Evolutionary conservation across 2,113 vertebrate species (phyloP).

Genomic region (Prochilodus magdalenae): DNA sequence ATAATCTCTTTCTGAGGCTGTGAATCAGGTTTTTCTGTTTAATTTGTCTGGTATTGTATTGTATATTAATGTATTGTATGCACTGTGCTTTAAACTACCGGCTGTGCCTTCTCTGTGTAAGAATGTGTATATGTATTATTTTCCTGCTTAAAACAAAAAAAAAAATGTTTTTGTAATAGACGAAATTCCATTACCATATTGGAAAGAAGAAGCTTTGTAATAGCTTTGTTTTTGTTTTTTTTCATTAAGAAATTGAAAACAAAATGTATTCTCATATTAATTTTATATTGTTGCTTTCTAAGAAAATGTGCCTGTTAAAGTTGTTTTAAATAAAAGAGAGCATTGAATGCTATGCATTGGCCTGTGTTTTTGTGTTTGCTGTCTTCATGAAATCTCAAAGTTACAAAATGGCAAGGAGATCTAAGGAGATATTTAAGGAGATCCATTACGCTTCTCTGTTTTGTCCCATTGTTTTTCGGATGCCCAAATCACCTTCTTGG

Average conservation of each 20-base stretch:
- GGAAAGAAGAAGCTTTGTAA: slow-evolving; percentile 79
- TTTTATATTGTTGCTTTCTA: slow-evolving; percentile 84
- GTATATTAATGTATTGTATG: slow-evolving; percentile 76
- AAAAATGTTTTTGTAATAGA: slow-evolving; percentile 74
- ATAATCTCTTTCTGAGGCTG: slow-evolving; percentile 73
- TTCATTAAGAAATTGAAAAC: slow-evolving; percentile 73
- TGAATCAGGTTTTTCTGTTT: slow-evolving; percentile 78
- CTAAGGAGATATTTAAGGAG: too few species aligned
- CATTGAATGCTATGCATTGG: slow-evolving; percentile 61
- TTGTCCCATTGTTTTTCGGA: too few species aligned
- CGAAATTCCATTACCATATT: slow-evolving; percentile 75
- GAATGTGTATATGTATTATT: slow-evolving; percentile 87
- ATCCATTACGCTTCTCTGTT: too few species aligned
- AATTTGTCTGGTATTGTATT: slow-evolving; percentile 61
- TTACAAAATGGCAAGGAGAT: too few species aligned
- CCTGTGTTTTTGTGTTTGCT: background rate
- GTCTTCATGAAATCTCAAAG: too few species aligned
- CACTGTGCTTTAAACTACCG: slow-evolving; percentile 86
- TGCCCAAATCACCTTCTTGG: too few species aligned
- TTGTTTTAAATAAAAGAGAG: slow-evolving; percentile 71
- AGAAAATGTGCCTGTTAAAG: slow-evolving; percentile 75
- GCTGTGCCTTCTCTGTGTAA: slow-evolving; percentile 93
- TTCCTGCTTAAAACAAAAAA: slow-evolving; percentile 79
- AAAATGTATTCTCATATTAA: slow-evolving; percentile 74
- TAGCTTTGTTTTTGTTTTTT: slow-evolving; percentile 79